phyloP scores from a whole-genome alignment of 2,888 invertebrate species.

The Ennomos quercinarius region DNA sequence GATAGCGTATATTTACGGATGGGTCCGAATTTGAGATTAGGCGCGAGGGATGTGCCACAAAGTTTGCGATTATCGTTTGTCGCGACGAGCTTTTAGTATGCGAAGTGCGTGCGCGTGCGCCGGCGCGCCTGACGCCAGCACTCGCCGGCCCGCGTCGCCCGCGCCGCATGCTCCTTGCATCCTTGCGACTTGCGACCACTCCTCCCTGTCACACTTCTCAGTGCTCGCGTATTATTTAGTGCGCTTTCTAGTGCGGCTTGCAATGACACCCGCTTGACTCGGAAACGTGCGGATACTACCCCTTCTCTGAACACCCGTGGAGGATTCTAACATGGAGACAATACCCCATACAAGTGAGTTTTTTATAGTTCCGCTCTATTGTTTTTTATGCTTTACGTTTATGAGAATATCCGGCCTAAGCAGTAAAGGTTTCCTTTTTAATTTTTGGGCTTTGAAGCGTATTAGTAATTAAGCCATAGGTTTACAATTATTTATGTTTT shows the following conservation, averaged over 20 bases:
- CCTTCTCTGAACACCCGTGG: constrained; percentile 42
- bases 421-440: background rate
- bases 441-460: constrained; percentile 8
- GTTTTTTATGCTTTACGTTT: constrained; percentile 21
- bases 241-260: constrained; percentile 69
- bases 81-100: constrained; percentile 78
- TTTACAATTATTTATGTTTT: too few relatives aligned
- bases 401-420: constrained; percentile 21
- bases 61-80: constrained; percentile 72
- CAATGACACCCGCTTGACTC: constrained; percentile 68
- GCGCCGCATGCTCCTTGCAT: constrained; percentile 54
- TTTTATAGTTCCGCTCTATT: constrained; percentile 38
- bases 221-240: constrained; percentile 66
- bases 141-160: constrained; percentile 51
- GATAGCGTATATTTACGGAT: constrained; percentile 76
- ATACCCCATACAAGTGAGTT: constrained; percentile 62
- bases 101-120: constrained; percentile 76
- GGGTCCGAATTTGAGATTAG: constrained; percentile 70
- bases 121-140: constrained; percentile 72
- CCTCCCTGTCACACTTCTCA: constrained; percentile 62
- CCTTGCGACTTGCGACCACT: constrained; percentile 66
- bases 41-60: constrained; percentile 60
- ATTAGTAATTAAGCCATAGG: constrained; percentile 1
- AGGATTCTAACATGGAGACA: constrained; percentile 53
- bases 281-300: constrained; percentile 44